Conservation (phyloP, 2,888 invertebrate species). For the Lithophane ornitopus region DNA sequence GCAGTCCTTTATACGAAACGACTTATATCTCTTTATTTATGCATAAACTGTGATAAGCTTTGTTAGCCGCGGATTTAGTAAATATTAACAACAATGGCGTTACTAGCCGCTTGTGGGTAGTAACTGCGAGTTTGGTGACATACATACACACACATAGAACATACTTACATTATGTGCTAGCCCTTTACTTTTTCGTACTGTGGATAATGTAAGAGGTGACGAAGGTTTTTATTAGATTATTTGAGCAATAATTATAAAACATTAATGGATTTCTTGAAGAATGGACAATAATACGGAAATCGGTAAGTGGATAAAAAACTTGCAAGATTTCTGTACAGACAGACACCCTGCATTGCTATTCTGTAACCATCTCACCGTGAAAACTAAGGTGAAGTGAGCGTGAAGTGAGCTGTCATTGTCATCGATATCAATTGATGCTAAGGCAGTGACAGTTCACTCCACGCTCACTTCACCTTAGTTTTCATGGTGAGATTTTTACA, state of each 20-base stretch:
- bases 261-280: neutral
- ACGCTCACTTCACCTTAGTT: too few species aligned
- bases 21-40: conserved; percentile 76
- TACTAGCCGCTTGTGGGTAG: conserved; percentile 53
- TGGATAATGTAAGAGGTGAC: neutral
- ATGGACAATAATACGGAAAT: too few species aligned
- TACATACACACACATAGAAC: neutral
- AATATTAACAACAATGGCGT: conserved; percentile 70
- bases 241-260: neutral
- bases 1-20: conserved; percentile 74
- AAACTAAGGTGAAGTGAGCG: too few species aligned
- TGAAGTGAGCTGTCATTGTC: too few species aligned
- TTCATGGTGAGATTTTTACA: too few species aligned
- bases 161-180: neutral
- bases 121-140: conserved; percentile 33
- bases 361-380: too few species aligned
- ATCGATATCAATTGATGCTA: too few species aligned
- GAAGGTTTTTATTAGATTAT: neutral
- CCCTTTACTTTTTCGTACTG: neutral
- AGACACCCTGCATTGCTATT: too few species aligned
- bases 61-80: conserved; percentile 76
- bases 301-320: too few species aligned
- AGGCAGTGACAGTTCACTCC: too few species aligned
- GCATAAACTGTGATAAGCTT: conserved; percentile 78
- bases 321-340: too few species aligned